Evolutionary conservation across 2,797 vertebrate genomes (phyloP), one percentile per base, ranked within the genome.

Genomic region (Glossophaga mutica): DNA sequence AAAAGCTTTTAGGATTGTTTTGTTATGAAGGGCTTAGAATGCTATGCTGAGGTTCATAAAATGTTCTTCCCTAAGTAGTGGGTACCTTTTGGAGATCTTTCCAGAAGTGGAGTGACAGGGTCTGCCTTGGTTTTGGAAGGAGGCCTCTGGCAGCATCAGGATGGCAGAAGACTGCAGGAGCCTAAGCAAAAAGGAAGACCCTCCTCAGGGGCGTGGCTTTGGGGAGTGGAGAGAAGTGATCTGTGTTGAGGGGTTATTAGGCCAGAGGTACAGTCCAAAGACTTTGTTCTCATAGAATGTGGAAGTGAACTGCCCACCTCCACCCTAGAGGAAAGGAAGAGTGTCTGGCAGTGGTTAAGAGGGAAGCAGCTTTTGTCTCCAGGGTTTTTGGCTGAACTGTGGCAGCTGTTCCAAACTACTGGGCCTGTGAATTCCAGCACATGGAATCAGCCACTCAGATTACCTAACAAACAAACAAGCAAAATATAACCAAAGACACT

Each of bases 381-480:
- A 76, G 12, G 10, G 19, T 79, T 92, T 46, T 34, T 87, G 21
- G 4, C 37, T 62, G 9, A 26, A 3, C 42, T 68, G 0, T 87
- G 44, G 14, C 39, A 81, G 44, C 44, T 76, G n/a, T 91, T 86
- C 42, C 2, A 65, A 57, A 74, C 26, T 74, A 62, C 52, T 14
- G 29, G 7, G 21, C 10, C n/a, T 91, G 26, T 82, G 92, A 44
- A 79, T 7, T 16, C 2, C 15, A 55, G 9, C 52, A n/a, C 16
- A 11, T 32, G 12, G 19, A 79, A 77, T 65, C 59, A 65, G 3
- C 52, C 81, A 73, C 42, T 32, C 24, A 81, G 87, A 32, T 85
- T 50, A 59, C 29, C 70, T 92, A 87, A 73, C 92, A 94, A 78
- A n/a, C n/a, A n/a, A n/a, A n/a, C n/a, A n/a, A n/a, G n/a, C n/a